These are phyloP conservation scores for Fregetta grallaria DNA, from an alignment of 2,113 vertebrate genomes.

Conservation along the genomic window DNA sequence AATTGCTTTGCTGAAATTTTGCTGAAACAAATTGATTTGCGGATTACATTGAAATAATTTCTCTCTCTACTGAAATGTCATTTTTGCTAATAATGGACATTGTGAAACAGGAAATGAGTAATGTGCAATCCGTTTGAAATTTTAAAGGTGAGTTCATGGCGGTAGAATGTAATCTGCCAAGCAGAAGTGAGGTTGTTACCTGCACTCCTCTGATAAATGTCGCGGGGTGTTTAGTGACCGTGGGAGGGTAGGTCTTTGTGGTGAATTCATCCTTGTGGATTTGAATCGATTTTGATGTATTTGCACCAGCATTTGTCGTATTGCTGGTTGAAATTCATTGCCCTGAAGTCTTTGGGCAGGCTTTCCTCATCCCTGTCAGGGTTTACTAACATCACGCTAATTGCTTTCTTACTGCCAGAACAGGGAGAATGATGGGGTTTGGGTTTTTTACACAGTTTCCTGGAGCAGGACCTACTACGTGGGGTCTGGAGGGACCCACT, in stretches of 20 bases:
- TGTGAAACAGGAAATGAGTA: neutral
- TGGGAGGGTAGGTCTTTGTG: neutral
- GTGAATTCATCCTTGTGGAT: neutral
- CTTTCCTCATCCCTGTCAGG: neutral
- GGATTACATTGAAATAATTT: neutral
- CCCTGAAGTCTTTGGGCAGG: neutral
- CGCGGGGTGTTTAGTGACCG: accelerated
- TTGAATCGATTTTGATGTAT: neutral
- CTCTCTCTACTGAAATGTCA: neutral
- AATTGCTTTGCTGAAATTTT: constrained; percentile 7
- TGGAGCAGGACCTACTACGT: neutral
- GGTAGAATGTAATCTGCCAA: neutral
- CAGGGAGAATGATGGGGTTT: neutral
- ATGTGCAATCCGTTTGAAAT: neutral
- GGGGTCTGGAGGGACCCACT: neutral
- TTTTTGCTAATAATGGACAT: neutral
- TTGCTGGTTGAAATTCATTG: neutral
- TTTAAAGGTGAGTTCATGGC: neutral
- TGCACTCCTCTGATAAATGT: neutral
- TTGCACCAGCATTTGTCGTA: neutral
- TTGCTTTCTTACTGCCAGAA: neutral
- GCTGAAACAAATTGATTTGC: neutral
- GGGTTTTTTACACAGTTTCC: neutral
- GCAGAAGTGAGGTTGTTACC: neutral
- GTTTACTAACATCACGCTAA: neutral